Evolutionary conservation across 2,113 vertebrate genomes (phyloP).

Genomic region (Archocentrus centrarchus): DNA sequence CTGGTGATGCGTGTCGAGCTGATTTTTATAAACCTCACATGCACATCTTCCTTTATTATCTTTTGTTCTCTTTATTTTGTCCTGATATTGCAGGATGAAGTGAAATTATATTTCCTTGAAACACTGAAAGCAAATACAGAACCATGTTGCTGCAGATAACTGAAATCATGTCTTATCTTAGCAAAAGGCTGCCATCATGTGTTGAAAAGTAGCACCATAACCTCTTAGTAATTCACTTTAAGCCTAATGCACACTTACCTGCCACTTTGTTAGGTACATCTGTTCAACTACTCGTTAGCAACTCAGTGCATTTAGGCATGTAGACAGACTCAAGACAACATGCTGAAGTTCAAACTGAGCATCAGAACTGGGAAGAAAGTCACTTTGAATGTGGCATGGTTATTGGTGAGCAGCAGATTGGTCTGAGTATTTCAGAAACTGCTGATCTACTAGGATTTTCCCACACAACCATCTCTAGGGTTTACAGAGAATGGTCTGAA

Average conservation of each 20-base stretch:
- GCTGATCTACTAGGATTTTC: background rate
- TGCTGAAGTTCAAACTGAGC: background rate
- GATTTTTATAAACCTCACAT: background rate
- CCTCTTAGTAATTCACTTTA: background rate
- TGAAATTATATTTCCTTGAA: background rate
- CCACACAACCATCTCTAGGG: background rate
- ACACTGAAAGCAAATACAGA: background rate
- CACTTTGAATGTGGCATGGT: background rate
- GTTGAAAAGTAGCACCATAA: constrained; percentile 22
- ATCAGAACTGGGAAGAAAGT: background rate
- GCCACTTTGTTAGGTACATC: background rate
- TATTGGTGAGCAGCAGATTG: too few species aligned
- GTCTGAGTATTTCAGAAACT: background rate
- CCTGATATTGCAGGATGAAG: background rate
- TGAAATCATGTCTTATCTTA: background rate
- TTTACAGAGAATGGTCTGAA: background rate
- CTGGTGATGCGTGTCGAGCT: background rate
- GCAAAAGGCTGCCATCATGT: constrained; percentile 36
- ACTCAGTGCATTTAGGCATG: background rate
- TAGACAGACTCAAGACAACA: background rate
- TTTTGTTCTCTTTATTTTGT: background rate
- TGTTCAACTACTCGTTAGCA: background rate
- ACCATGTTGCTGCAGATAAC: background rate
- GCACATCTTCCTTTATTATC: background rate
- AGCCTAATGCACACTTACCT: background rate